These are phyloP conservation scores for Papilio machaon DNA, from an alignment of 1,140 invertebrate species.

Conservation along the genomic window DNA sequence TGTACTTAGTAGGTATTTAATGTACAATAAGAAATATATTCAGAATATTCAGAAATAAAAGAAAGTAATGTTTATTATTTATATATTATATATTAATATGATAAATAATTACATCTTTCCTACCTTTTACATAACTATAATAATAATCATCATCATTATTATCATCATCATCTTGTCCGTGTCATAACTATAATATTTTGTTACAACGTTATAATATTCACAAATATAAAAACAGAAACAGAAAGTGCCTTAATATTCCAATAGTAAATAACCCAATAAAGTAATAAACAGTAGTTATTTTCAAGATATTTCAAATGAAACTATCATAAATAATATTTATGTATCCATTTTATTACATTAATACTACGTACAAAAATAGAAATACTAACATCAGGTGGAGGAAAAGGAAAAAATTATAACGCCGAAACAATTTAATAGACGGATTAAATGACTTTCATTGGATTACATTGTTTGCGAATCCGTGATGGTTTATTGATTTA, in stretches of 20 bases:
- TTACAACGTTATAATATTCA: neutral
- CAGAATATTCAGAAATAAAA: too few relatives aligned
- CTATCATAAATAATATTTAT: slow-evolving; percentile 9
- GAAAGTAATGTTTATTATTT: too few relatives aligned
- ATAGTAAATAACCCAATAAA: neutral
- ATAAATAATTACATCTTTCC: neutral
- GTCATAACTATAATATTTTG: too few relatives aligned
- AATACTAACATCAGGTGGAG: neutral
- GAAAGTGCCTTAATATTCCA: neutral
- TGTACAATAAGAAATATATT: neutral
- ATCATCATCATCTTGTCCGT: too few relatives aligned
- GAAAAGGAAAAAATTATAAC: neutral
- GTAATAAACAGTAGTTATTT: neutral
- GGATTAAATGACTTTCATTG: neutral
- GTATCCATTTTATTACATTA: neutral
- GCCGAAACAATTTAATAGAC: neutral
- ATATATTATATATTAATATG: neutral
- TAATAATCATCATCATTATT: too few relatives aligned
- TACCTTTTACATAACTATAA: neutral
- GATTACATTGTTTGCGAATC: slow-evolving; percentile 25
- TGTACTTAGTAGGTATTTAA: neutral
- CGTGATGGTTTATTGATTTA: slow-evolving; percentile 42
- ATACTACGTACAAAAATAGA: neutral
- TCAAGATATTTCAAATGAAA: neutral
- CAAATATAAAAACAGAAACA: neutral